Conservation (phyloP, 2,888 invertebrate species). For the Leucania comma region DNA sequence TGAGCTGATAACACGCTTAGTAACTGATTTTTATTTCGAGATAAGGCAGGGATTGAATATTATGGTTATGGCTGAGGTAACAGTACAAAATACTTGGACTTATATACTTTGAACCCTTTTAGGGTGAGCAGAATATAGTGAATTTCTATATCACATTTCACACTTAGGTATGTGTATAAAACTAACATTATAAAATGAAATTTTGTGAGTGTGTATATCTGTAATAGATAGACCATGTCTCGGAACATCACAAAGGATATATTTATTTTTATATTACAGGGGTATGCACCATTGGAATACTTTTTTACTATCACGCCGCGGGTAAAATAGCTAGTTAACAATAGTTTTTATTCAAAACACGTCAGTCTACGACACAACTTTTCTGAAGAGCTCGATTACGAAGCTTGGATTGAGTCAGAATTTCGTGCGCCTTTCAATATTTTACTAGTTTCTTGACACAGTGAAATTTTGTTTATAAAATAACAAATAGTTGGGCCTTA, state of each 20-base stretch:
- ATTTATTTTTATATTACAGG: no score
- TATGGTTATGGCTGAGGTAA: background rate
- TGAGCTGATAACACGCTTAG: constrained; percentile 29
- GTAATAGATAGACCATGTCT: no score
- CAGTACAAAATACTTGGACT: background rate
- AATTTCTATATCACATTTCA: background rate
- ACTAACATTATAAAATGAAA: background rate
- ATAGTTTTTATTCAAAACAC: background rate
- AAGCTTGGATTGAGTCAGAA: no score
- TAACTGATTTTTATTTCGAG: constrained; percentile 24
- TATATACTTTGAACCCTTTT: background rate
- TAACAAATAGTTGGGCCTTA: background rate
- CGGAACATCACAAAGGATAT: no score
- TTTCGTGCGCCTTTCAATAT: no score
- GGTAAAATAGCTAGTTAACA: no score
- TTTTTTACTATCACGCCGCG: no score
- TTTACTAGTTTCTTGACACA: background rate
- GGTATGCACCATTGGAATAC: no score
- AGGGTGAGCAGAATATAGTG: background rate
- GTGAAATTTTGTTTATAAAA: background rate
- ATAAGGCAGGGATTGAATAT: constrained; percentile 16
- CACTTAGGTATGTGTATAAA: no score
- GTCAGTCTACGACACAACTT: background rate
- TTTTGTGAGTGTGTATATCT: no score
- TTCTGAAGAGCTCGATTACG: background rate